These are phyloP conservation scores for Diarsia brunnea DNA, from an alignment of 2,888 invertebrate genomes.

Conservation along the genomic window DNA sequence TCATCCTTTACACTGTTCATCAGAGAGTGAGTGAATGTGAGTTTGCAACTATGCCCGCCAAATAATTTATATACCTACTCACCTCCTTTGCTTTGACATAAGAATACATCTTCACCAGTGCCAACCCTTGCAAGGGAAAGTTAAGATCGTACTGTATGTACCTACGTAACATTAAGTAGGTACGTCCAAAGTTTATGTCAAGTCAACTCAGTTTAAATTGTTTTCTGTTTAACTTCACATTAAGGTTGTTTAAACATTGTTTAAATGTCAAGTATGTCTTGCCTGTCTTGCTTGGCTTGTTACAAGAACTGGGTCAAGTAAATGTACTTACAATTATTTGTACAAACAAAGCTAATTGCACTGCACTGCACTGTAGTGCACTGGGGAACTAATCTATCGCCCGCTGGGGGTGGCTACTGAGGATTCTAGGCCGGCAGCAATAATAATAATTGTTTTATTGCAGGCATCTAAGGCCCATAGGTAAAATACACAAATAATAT, in stretches of 20 bases:
- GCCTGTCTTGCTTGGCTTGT: conserved; percentile 10
- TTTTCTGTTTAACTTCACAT: conserved; percentile 27
- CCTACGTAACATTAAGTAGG: neutral
- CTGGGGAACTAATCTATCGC: neutral
- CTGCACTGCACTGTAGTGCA: conserved; percentile 1
- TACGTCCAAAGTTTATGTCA: neutral
- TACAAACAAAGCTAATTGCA: conserved; percentile 33
- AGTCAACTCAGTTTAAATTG: conserved; percentile 2
- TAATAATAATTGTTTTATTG: too few species aligned
- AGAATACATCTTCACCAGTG: neutral
- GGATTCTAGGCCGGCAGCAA: conserved; percentile 1
- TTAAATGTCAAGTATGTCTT: conserved; percentile 26
- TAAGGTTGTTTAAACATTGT: conserved; percentile 4
- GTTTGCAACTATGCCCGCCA: neutral
- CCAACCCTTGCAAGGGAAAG: neutral
- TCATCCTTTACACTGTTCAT: too few species aligned
- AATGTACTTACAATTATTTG: conserved; percentile 24
- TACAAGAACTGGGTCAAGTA: conserved; percentile 24
- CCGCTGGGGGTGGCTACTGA: neutral
- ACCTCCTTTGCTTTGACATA: neutral
- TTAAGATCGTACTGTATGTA: neutral
- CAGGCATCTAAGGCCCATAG: too few species aligned
- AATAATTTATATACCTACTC: neutral
- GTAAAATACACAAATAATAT: too few species aligned
- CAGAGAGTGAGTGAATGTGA: too few species aligned